phyloP scores from a whole-genome alignment of 2,888 invertebrate genomes.

The Epinotia brunnichana region DNA sequence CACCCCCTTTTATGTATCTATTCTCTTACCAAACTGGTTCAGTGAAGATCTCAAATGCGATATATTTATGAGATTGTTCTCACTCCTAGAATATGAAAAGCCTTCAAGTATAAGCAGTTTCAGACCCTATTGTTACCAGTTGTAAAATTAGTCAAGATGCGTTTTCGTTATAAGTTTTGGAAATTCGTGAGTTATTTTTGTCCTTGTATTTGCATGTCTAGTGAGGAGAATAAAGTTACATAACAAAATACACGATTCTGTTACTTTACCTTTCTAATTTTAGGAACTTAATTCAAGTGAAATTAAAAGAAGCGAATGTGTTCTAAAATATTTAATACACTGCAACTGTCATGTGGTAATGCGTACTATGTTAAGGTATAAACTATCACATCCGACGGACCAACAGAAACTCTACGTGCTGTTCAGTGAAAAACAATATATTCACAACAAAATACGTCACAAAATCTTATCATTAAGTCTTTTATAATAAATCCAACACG shows the following conservation, averaged over 20 bases:
- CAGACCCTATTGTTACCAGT: slow-evolving; percentile 74
- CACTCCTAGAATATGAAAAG: slow-evolving; percentile 17
- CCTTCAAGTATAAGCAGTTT: slow-evolving; percentile 50
- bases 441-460: slow-evolving; percentile 56
- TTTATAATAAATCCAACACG: slow-evolving; percentile 56
- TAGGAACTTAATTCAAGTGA: slow-evolving; percentile 26
- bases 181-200: slow-evolving; percentile 66
- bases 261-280: slow-evolving; percentile 35
- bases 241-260: slow-evolving; percentile 57
- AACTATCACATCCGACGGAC: slow-evolving; percentile 46
- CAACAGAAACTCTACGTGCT: slow-evolving; percentile 52
- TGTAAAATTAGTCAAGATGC: slow-evolving; percentile 60
- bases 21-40: slow-evolving; percentile 62
- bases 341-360: slow-evolving; percentile 57
- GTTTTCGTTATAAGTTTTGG: slow-evolving; percentile 64
- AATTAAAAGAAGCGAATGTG: slow-evolving; percentile 54
- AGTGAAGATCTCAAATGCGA: slow-evolving; percentile 55
- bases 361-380: slow-evolving; percentile 48
- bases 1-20: slow-evolving; percentile 49
- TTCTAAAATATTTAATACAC: slow-evolving; percentile 63
- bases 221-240: slow-evolving; percentile 80
- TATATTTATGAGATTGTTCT: slow-evolving; percentile 40
- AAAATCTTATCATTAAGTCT: slow-evolving; percentile 49
- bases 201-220: slow-evolving; percentile 80
- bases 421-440: slow-evolving; percentile 51